Conservation (phyloP, 2,888 invertebrate genomes). For the Xanthia togata region DNA sequence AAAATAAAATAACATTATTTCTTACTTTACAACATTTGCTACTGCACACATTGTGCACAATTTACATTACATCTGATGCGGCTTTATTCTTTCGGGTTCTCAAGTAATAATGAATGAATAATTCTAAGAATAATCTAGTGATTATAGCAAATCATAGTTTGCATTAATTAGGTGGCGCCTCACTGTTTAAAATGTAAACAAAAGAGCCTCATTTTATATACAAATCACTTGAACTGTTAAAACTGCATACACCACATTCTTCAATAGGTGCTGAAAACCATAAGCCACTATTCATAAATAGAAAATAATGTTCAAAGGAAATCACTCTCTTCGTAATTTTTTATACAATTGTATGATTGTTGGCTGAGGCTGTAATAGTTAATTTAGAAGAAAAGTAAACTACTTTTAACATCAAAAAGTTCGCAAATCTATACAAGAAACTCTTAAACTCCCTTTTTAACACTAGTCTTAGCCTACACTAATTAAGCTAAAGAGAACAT, state of each 20-base stretch:
- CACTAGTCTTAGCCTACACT: conserved; percentile 78
- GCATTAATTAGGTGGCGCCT: conserved; percentile 28
- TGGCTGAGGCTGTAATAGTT: conserved; percentile 35
- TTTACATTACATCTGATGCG: conserved; percentile 74
- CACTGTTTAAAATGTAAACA: conserved; percentile 58
- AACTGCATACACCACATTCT: conserved; percentile 44
- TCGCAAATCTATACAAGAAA: conserved; percentile 71
- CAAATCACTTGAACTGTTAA: conserved; percentile 63
- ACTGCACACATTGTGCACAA: conserved; percentile 86
- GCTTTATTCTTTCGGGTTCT: conserved; percentile 58
- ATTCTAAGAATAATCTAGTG: conserved; percentile 32
- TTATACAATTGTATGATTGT: conserved; percentile 36
- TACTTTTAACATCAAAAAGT: conserved; percentile 44
- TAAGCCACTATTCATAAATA: conserved; percentile 14
- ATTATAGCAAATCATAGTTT: conserved; percentile 31
- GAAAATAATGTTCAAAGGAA: conserved; percentile 22
- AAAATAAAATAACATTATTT: conserved; percentile 87
- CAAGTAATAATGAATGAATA: conserved; percentile 26
- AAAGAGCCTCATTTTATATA: conserved; percentile 74
- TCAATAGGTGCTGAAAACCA: conserved; percentile 34
- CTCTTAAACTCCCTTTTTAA: conserved; percentile 67
- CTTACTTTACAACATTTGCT: conserved; percentile 85
- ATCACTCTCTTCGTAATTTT: conserved; percentile 32
- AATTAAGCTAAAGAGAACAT: conserved; percentile 76
- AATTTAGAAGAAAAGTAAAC: conserved; percentile 18